Conservation (phyloP, 2,113 vertebrate genomes). For the Eptatretus burgeri region DNA sequence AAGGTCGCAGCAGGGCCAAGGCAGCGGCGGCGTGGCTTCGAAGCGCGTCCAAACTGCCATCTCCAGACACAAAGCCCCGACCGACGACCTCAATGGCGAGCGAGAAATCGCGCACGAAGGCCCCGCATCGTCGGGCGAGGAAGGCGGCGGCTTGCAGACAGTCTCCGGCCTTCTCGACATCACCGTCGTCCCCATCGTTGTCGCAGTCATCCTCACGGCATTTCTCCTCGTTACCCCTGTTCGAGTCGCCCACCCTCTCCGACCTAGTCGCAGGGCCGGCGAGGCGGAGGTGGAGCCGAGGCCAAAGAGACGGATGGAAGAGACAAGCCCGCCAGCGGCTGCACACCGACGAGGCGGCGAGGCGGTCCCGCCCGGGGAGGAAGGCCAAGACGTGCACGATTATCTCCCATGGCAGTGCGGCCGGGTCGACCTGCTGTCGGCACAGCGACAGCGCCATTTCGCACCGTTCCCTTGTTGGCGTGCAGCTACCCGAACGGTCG, state of each 20-base stretch:
- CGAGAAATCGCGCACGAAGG: conserved; percentile 2
- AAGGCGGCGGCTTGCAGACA: neutral
- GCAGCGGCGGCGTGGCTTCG: neutral
- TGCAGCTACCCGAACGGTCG: too few species aligned
- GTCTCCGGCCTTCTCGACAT: too few species aligned
- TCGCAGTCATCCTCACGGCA: too few species aligned
- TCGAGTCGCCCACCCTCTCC: too few species aligned
- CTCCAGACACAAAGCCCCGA: neutral
- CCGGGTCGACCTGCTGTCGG: conserved; percentile 1
- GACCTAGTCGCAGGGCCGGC: neutral
- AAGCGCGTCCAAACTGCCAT: neutral
- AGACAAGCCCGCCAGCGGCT: conserved; percentile 2
- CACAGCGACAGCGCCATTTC: conserved; percentile 1
- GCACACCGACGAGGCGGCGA: conserved; percentile 6
- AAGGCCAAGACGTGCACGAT: conserved; percentile 2
- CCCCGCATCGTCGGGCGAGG: neutral
- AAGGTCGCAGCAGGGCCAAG: neutral
- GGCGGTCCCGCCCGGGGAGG: conserved; percentile 4
- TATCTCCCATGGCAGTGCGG: conserved; percentile 3
- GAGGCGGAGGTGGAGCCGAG: neutral
- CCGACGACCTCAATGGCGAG: conserved; percentile 1
- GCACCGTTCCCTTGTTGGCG: too few species aligned
- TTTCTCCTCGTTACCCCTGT: too few species aligned
- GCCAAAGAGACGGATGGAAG: conserved; percentile 6
- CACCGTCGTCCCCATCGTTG: too few species aligned